A percentile compares a stretch with the other conserved stretches of the same genome.
These are phyloP conservation scores for Cossypha niveicapilla DNA, from an alignment of 2,797 vertebrate genomes.

Conservation along the genomic window DNA sequence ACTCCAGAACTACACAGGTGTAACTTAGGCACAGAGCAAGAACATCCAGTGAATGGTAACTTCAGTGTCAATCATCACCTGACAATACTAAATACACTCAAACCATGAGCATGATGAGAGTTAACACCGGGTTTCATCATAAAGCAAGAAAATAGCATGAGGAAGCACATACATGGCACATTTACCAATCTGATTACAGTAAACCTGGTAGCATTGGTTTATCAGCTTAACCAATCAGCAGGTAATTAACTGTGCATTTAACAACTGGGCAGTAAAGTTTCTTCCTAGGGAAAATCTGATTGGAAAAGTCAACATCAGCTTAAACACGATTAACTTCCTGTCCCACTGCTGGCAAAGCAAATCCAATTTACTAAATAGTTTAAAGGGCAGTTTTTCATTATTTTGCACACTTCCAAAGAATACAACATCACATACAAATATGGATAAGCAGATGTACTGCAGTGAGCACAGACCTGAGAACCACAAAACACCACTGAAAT, in stretches of 20 bases:
- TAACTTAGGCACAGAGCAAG: background rate
- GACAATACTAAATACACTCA: background rate
- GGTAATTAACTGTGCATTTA: conserved; percentile 44
- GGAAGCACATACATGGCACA: background rate
- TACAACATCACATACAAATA: background rate
- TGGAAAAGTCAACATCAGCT: conserved; percentile 60
- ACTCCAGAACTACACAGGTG: fast-evolving
- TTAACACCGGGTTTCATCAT: background rate
- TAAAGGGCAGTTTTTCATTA: conserved; percentile 32
- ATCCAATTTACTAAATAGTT: conserved; percentile 55
- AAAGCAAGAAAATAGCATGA: background rate
- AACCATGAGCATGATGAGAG: fast-evolving
- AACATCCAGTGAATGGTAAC: background rate
- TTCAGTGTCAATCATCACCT: background rate
- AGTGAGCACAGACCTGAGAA: background rate
- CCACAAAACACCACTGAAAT: background rate
- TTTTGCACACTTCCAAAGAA: background rate
- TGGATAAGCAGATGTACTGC: background rate
- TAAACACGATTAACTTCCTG: conserved; percentile 46
- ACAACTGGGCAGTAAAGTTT: conserved; percentile 43
- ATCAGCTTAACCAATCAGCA: conserved; percentile 53
- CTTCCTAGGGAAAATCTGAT: conserved; percentile 50
- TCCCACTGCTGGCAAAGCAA: conserved; percentile 17
- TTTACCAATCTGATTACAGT: background rate
- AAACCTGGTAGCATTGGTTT: conserved; percentile 19